phyloP scores from a whole-genome alignment of 2,888 invertebrate species.

The Drosophila meridiana region DNA sequence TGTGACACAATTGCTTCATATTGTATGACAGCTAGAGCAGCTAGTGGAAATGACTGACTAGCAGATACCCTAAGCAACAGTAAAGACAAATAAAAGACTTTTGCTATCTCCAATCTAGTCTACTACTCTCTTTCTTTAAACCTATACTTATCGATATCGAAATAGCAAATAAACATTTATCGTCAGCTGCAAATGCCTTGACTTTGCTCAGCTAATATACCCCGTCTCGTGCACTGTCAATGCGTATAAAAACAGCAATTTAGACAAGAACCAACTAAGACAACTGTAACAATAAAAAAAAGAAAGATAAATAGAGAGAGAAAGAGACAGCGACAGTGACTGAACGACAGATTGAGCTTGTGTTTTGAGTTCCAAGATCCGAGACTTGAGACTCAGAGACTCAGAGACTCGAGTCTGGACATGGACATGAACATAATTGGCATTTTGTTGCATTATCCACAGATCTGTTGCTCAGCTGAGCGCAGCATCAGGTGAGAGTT shows the following conservation, averaged over 20 bases:
- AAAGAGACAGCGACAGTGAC: constrained; percentile 24
- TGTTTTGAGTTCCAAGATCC: constrained; percentile 25
- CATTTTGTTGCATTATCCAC: constrained; percentile 58
- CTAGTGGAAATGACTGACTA: not conserved
- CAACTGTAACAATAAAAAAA: constrained; percentile 33
- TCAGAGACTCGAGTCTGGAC: constrained; percentile 42
- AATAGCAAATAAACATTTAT: not conserved
- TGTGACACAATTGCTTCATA: constrained; percentile 75
- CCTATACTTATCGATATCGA: not conserved
- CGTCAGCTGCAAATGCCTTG: not conserved
- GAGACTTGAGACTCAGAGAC: constrained; percentile 34
- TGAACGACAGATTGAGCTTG: constrained; percentile 52
- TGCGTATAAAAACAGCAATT: constrained; percentile 13
- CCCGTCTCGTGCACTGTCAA: not conserved
- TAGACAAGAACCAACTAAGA: constrained; percentile 19
- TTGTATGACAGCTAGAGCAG: constrained; percentile 59
- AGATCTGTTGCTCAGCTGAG: constrained; percentile 19
- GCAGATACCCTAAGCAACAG: not conserved
- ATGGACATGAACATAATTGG: constrained; percentile 72
- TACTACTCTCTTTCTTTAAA: not conserved
- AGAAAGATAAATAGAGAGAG: not conserved
- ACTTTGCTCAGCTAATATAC: not conserved
- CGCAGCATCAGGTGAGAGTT: constrained; percentile 71
- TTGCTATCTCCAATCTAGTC: not conserved
- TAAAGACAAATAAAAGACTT: not conserved